phyloP scores from a whole-genome alignment of 2,113 vertebrate species.

The Erythrolamprus reginae region DNA sequence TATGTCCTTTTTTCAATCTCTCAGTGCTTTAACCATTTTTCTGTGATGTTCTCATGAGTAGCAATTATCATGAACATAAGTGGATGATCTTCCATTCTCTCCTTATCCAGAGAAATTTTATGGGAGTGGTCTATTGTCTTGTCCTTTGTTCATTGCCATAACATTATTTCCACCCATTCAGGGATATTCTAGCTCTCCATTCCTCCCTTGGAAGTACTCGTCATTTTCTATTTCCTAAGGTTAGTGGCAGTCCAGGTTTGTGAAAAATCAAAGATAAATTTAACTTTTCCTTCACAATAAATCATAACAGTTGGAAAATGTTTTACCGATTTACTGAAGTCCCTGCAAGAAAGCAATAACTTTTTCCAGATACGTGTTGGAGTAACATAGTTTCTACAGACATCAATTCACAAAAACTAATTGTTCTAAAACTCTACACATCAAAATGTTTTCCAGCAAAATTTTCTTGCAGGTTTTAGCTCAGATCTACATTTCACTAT shows the following conservation, averaged over 20 bases:
- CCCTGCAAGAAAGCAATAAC: not conserved
- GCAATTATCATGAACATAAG: not conserved
- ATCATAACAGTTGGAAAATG: not conserved
- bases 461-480: not conserved
- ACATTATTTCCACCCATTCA: not conserved
- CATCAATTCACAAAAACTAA: slow-evolving; percentile 5
- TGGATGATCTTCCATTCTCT: not conserved
- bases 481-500: slow-evolving; percentile 5
- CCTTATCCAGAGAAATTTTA: not conserved
- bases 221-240: not conserved
- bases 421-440: not conserved
- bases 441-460: slow-evolving; percentile 5
- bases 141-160: not conserved
- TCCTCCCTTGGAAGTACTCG: not conserved
- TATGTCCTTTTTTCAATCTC: no score
- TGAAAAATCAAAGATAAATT: not conserved
- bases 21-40: not conserved
- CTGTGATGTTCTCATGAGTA: not conserved
- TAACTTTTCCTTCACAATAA: not conserved
- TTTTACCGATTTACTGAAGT: not conserved
- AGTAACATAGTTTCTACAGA: not conserved
- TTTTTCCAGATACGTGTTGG: accelerated
- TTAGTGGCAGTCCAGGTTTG: not conserved
- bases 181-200: not conserved
- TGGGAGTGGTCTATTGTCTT: not conserved